Percentiles rank a stretch among this genome's conserved stretches.
phyloP scores from a whole-genome alignment of 2,888 invertebrate species.

The Linyphia triangularis region DNA sequence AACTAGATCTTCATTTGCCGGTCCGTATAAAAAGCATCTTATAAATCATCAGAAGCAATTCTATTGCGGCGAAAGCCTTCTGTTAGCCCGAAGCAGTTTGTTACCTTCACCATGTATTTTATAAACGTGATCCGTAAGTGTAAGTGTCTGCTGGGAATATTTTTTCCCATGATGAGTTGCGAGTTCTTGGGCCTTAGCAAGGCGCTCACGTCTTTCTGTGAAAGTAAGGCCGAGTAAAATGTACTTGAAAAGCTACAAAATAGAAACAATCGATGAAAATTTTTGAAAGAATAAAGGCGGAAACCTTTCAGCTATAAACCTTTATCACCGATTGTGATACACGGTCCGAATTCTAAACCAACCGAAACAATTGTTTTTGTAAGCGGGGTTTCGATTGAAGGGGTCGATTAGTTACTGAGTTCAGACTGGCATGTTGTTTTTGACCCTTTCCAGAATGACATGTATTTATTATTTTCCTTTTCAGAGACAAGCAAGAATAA shows the following conservation, averaged over 20 bases:
- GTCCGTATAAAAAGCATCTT: conserved; percentile 65
- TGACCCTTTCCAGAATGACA: conserved; percentile 40
- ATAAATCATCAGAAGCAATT: conserved; percentile 70
- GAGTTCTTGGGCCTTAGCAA: conserved; percentile 52
- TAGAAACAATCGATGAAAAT: conserved; percentile 73
- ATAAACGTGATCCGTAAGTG: conserved; percentile 66
- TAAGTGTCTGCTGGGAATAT: conserved; percentile 70
- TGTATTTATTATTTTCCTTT: conserved; percentile 55
- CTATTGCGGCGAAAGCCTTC: conserved; percentile 58
- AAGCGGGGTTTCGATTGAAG: conserved; percentile 53
- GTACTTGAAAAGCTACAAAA: conserved; percentile 72
- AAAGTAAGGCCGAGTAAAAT: conserved; percentile 71
- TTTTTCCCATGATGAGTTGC: conserved; percentile 64
- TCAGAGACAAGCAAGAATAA: conserved; percentile 42
- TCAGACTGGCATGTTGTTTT: conserved; percentile 57
- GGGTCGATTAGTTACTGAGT: conserved; percentile 65
- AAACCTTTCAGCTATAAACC: conserved; percentile 73
- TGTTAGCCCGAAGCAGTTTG: conserved; percentile 50
- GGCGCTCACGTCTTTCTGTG: conserved; percentile 62
- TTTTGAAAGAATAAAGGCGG: conserved; percentile 61
- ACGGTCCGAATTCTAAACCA: conserved; percentile 69
- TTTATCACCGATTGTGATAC: conserved; percentile 72
- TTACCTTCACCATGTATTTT: conserved; percentile 68
- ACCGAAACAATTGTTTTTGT: conserved; percentile 63
- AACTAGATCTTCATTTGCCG: conserved; percentile 69